These are phyloP conservation scores for Arion vulgaris DNA, from an alignment of 1,140 invertebrate species.

Conservation along the genomic window DNA sequence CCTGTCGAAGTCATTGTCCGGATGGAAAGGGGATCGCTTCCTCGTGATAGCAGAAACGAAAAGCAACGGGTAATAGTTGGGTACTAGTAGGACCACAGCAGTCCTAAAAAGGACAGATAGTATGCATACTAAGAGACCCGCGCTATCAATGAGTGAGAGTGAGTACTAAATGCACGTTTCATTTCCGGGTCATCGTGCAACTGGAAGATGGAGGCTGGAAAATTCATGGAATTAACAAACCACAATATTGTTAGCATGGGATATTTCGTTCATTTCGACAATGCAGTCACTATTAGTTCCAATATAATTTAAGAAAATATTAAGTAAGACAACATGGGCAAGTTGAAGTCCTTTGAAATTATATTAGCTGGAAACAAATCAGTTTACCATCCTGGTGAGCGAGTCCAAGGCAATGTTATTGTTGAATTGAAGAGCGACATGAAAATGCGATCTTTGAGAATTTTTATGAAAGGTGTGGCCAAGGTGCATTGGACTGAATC, in stretches of 20 bases:
- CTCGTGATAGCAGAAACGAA: too few species aligned
- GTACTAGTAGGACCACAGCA: too few species aligned
- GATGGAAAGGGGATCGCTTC: too few species aligned
- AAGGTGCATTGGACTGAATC: conserved; percentile 76
- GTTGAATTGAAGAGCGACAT: conserved; percentile 74
- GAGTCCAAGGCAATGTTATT: conserved; percentile 72
- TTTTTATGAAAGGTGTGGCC: conserved; percentile 74
- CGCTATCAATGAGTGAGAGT: too few species aligned
- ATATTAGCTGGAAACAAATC: conserved; percentile 71
- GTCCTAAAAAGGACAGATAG: too few species aligned
- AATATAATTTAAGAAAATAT: not conserved
- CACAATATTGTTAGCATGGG: conserved; percentile 32
- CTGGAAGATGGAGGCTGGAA: conserved; percentile 40
- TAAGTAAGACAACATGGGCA: conserved; percentile 68
- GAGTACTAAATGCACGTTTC: not conserved
- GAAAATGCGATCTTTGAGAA: conserved; percentile 73
- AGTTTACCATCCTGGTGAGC: conserved; percentile 74
- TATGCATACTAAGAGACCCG: too few species aligned
- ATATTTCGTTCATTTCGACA: conserved; percentile 17
- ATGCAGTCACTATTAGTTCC: conserved; percentile 2
- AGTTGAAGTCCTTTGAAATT: conserved; percentile 74
- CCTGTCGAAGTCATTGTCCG: too few species aligned
- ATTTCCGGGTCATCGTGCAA: conserved; percentile 25
- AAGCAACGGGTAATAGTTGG: too few species aligned
- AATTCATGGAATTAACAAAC: conserved; percentile 49